These are phyloP conservation scores for Podarcis raffonei DNA, from an alignment of 2,113 vertebrate species.

Conservation along the genomic window DNA sequence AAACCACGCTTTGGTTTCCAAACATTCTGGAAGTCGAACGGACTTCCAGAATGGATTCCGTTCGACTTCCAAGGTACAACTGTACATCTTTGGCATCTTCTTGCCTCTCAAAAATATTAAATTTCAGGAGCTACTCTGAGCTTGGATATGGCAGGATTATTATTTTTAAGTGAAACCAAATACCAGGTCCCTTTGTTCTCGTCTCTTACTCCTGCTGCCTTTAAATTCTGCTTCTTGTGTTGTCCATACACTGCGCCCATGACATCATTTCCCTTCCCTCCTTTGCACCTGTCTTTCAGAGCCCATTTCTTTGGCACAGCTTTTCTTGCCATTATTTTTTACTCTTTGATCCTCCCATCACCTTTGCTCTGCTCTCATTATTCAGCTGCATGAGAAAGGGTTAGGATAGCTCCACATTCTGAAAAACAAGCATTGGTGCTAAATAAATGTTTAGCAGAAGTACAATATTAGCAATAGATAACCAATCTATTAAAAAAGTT, in stretches of 20 bases:
- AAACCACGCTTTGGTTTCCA: too few species aligned
- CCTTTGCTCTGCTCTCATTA: too few species aligned
- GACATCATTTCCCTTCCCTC: too few species aligned
- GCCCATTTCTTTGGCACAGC: not conserved
- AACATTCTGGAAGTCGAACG: too few species aligned
- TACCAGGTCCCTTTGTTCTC: not conserved
- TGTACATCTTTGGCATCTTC: too few species aligned
- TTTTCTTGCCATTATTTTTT: not conserved
- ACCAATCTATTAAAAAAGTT: not conserved
- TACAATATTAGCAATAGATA: not conserved
- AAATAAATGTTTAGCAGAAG: not conserved
- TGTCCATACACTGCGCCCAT: not conserved
- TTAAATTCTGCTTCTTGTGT: not conserved
- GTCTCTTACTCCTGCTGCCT: not conserved
- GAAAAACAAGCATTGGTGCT: not conserved
- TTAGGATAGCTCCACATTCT: not conserved
- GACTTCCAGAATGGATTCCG: too few species aligned
- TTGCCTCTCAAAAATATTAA: too few species aligned
- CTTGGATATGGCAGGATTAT: too few species aligned
- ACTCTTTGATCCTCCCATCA: not conserved
- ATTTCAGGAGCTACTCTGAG: too few species aligned
- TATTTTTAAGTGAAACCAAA: not conserved
- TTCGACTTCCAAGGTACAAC: too few species aligned
- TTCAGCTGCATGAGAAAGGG: not conserved
- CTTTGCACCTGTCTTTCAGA: not conserved